phyloP scores from a whole-genome alignment of 2,113 vertebrate genomes.

The Limanda limanda region DNA sequence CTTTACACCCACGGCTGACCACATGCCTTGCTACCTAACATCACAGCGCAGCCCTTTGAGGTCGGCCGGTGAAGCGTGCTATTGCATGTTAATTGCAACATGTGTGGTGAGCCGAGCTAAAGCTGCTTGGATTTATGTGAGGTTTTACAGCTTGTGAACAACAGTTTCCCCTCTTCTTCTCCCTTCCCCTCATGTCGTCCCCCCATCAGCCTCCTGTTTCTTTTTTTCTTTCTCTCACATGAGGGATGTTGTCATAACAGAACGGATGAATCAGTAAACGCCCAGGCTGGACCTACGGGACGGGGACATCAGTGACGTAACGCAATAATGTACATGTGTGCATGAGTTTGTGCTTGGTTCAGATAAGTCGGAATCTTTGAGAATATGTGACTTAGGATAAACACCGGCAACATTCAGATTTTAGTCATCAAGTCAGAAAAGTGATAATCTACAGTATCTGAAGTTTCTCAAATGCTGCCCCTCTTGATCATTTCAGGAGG shows the following conservation, averaged over 20 bases:
- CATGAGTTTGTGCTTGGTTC: constrained; percentile 9
- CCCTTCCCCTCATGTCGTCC: not conserved
- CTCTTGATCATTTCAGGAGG: no score
- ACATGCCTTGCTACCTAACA: constrained; percentile 67
- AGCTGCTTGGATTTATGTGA: constrained; percentile 64
- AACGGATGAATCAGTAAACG: constrained; percentile 65
- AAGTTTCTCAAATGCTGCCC: not conserved
- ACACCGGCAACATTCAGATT: not conserved
- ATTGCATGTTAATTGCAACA: constrained; percentile 75
- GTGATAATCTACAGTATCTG: not conserved
- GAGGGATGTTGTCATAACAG: constrained; percentile 71
- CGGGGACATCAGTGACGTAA: constrained; percentile 66
- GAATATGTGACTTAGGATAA: not conserved
- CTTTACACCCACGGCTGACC: constrained; percentile 58
- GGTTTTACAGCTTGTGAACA: constrained; percentile 68
- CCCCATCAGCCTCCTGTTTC: not conserved
- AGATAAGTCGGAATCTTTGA: constrained; percentile 1
- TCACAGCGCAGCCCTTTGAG: constrained; percentile 67
- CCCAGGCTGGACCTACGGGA: constrained; percentile 66
- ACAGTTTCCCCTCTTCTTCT: constrained; percentile 49
- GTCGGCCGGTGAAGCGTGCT: constrained; percentile 51
- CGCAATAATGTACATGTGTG: constrained; percentile 35
- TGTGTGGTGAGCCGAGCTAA: constrained; percentile 63
- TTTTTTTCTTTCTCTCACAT: constrained; percentile 28
- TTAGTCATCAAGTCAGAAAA: not conserved